phyloP scores from a whole-genome alignment of 2,888 invertebrate species.

The Melolontha melolontha region DNA sequence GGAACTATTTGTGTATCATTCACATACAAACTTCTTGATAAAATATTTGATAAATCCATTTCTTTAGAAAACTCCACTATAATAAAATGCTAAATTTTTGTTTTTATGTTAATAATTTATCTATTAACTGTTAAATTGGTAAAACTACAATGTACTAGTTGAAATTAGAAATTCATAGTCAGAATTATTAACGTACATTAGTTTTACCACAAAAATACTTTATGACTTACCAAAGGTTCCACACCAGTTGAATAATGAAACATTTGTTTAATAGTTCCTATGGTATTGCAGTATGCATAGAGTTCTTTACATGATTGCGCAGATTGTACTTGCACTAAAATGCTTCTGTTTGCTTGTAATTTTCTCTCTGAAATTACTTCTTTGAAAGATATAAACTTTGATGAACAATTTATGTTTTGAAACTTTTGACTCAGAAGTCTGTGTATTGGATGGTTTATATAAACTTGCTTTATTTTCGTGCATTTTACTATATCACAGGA shows the following conservation, averaged over 20 bases:
- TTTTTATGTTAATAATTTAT: neutral
- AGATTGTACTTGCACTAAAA: constrained; percentile 83
- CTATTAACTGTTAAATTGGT: no score
- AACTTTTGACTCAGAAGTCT: constrained; percentile 44
- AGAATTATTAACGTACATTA: neutral
- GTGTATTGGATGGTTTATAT: constrained; percentile 38
- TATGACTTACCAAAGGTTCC: constrained; percentile 60
- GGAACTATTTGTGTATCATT: constrained; percentile 73
- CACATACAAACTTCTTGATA: constrained; percentile 71
- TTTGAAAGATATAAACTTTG: constrained; percentile 65
- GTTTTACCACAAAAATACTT: constrained; percentile 8
- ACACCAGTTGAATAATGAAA: constrained; percentile 72
- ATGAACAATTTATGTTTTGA: constrained; percentile 25
- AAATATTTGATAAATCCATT: constrained; percentile 68
- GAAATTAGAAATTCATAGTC: no score
- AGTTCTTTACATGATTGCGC: constrained; percentile 76
- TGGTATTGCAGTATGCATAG: constrained; percentile 75
- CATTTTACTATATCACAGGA: constrained; percentile 27
- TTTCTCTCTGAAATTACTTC: constrained; percentile 72
- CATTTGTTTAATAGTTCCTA: constrained; percentile 74
- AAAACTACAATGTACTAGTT: neutral
- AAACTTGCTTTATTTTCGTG: constrained; percentile 13
- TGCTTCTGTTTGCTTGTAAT: constrained; percentile 75
- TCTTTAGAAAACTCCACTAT: constrained; percentile 77
- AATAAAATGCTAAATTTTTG: constrained; percentile 74